Evolutionary conservation across 2,113 vertebrate species (phyloP), one percentile per base, ranked within the genome.

Genomic region (Diadophis punctatus): DNA sequence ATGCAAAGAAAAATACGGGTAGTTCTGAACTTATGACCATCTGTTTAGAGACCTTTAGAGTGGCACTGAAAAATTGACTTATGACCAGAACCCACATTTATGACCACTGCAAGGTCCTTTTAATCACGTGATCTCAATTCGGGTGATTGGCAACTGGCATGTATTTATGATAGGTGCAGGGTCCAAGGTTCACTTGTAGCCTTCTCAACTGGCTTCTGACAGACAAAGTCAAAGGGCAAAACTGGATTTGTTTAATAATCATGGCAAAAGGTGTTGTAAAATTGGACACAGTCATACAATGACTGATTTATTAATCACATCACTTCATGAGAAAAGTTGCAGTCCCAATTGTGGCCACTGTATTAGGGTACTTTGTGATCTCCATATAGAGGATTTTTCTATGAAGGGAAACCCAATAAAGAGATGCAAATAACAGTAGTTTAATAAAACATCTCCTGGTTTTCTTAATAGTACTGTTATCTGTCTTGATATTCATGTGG

Each of bases 401-500:
- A 14, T 18, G 23, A 46, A 20, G 8, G 14, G 52, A 39, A 43
- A 55, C 39, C 39, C 14, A 11, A 30, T 22, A 27, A 30, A 34
- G 23, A 20, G 86, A 86, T 34, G 12, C 30, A 27, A 1, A 56
- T 8, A 6, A 51, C 1, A 27, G n/a, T 39, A 27, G 9, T 30
- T 30, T 91, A 34, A 34, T 87, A n/a, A 51, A 87, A 43, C 46
- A 87, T 22, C 8, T 30, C 20, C 52, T 58, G 46, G 8, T 86
- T 91, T 63, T 20, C 43, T 60, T 58, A 30, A 3, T 11, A 46
- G 4, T 91, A 25, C 25, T 86, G 2, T 1, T 49, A 30, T 90
- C 94, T 93, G 80, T 87, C 8, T 84, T 93, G 25, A 90, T 14
- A 90, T 90, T 94, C 74, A 94, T 48, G 88, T 46, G 7, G 85